Conservation (phyloP, 2,888 invertebrate species). For the Athetis lepigone region DNA sequence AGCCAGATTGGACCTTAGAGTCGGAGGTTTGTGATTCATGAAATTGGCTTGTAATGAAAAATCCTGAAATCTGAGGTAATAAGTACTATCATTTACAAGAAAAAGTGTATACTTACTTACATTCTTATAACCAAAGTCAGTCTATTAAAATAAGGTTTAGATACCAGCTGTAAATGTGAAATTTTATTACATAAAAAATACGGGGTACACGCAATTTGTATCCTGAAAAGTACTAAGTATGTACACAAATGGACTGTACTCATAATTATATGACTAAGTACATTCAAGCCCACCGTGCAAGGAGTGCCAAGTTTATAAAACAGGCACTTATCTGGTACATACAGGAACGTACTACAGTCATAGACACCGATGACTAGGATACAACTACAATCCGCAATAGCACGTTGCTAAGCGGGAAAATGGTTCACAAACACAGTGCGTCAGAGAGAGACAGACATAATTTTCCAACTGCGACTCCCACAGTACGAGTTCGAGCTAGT, state of each 20-base stretch:
- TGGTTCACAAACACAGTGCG: slow-evolving; percentile 67
- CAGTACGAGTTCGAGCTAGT: slow-evolving; percentile 70
- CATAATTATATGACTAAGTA: slow-evolving; percentile 12
- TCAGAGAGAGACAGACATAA: slow-evolving; percentile 72
- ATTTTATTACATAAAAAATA: too few species aligned
- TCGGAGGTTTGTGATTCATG: too few species aligned
- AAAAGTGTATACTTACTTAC: too few species aligned
- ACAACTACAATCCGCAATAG: slow-evolving; percentile 60
- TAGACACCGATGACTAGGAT: slow-evolving; percentile 69
- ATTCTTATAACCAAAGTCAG: too few species aligned
- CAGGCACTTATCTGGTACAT: slow-evolving; percentile 68
- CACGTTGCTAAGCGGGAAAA: slow-evolving; percentile 69
- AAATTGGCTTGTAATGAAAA: too few species aligned
- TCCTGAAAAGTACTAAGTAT: slow-evolving; percentile 14
- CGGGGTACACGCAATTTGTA: too few species aligned
- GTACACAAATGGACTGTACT: slow-evolving; percentile 1
- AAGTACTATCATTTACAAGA: too few species aligned
- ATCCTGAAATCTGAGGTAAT: too few species aligned
- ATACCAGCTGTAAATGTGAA: too few species aligned
- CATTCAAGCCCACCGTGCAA: slow-evolving; percentile 40
- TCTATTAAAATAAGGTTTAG: too few species aligned
- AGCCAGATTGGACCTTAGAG: too few species aligned
- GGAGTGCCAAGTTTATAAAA: slow-evolving; percentile 70
- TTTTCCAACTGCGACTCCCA: slow-evolving; percentile 80
- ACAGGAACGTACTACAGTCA: slow-evolving; percentile 57